phyloP scores from a whole-genome alignment of 2,113 vertebrate genomes.

The Furnarius figulus region DNA sequence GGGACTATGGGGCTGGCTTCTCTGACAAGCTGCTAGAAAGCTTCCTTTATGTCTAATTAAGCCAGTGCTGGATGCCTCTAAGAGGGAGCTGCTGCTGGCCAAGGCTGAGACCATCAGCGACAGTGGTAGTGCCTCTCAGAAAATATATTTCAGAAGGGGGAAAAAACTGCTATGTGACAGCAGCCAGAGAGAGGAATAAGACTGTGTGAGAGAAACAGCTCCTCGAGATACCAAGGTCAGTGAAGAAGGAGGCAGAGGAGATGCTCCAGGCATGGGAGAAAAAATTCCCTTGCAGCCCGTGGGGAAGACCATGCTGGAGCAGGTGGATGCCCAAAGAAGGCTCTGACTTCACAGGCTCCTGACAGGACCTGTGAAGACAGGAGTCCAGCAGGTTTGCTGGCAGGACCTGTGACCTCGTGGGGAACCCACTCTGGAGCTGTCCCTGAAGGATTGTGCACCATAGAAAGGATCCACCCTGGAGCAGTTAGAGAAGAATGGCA shows the following conservation, averaged over 20 bases:
- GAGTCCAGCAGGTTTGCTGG: neutral
- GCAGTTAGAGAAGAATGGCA: neutral
- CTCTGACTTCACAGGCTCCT: neutral
- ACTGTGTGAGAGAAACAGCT: neutral
- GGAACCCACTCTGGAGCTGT: neutral
- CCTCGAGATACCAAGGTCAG: neutral
- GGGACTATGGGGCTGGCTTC: neutral
- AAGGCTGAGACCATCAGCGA: neutral
- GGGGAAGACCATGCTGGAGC: neutral
- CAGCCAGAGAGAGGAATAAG: neutral
- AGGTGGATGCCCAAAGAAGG: neutral
- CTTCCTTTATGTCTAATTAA: neutral
- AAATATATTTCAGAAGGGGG: neutral
- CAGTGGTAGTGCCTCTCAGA: rapidly evolving
- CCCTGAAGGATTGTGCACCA: neutral
- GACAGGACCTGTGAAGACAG: neutral
- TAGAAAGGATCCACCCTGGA: neutral
- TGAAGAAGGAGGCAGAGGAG: neutral
- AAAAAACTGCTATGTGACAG: neutral
- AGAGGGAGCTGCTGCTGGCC: rapidly evolving
- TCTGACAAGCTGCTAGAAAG: rapidly evolving
- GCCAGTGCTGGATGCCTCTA: rapidly evolving
- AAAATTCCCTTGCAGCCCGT: neutral
- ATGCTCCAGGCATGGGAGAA: neutral
- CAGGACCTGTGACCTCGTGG: neutral